Evolutionary conservation across 2,113 vertebrate genomes (phyloP).

Genomic region (Chaetodon trifascialis): DNA sequence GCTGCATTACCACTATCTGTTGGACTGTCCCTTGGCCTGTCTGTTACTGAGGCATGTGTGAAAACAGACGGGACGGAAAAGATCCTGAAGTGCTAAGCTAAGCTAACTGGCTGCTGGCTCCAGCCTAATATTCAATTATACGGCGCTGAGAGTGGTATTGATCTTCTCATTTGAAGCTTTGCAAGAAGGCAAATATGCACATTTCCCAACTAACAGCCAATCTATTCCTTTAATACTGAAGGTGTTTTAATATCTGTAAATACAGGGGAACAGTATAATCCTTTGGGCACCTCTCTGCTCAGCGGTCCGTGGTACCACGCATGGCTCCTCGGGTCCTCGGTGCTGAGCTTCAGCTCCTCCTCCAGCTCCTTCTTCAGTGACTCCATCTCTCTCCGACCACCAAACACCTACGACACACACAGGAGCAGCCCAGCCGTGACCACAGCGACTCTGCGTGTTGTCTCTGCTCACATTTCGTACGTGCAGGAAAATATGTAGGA

Average conservation of each 20-base stretch:
- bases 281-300: constrained; percentile 83
- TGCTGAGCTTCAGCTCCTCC: constrained; percentile 87
- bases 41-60: too few species aligned
- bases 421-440: neutral
- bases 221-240: neutral
- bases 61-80: too few species aligned
- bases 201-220: neutral
- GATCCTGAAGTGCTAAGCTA: neutral
- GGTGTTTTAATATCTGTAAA: neutral
- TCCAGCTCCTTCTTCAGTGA: constrained; percentile 87
- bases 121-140: neutral
- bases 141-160: neutral
- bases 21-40: too few species aligned
- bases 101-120: neutral
- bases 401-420: constrained; percentile 69
- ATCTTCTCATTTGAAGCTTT: neutral
- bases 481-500: neutral
- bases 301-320: constrained; percentile 90
- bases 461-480: neutral
- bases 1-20: too few species aligned
- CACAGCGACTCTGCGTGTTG: neutral
- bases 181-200: neutral
- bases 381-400: constrained; percentile 82
- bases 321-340: constrained; percentile 85
- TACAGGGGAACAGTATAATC: neutral